Evolutionary conservation across 1,140 invertebrate species (phyloP), one percentile per base, ranked within the genome.

Genomic region (Grapholita molesta): DNA sequence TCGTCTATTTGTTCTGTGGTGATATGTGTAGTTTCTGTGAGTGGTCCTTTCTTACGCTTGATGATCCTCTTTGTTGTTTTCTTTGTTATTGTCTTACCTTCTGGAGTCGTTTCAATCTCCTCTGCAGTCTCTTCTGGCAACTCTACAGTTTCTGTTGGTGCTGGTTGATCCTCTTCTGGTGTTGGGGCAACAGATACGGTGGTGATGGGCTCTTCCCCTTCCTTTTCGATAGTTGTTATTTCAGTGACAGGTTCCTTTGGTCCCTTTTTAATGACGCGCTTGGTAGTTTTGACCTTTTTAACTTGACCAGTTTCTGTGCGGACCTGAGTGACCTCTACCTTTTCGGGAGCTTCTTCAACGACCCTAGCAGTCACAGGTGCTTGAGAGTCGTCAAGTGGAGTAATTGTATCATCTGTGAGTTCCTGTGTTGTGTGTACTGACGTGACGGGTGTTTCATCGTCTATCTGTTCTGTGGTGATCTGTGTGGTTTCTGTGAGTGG

Each of bases 381-480:
- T 3, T 35, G 9, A 6, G 2, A 8, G 6, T 35, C 33, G 2
- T 6, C 11, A 11, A 35, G 9, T 6, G 33, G 33, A 35, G 48
- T 53, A 18, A n/a, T 24, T 24, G 15, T 78, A 53, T 6, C 77
- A 71, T 0, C 73, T 82, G 0, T 70, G 38, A 38, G 25, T 77
- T 77, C 70, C 33, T 83, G 66, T 65, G 85, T 82, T 48, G 82
- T 68, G n/a, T 42, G 65, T 66, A 71, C 69, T 7, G 18, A 68
- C 15, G 30, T 69, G 23, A 70, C 66, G 18, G 76, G 70, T 72
- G 67, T 69, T 38, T 82, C 70, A 30, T 79, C 70, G n/a, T 74
- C 76, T 71, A 81, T 74, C 73, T 83, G 70, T 12, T 80, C 67
- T 7, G 81, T 83, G 15, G 70, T 65, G 72, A 83, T 78, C 72